Evolutionary conservation across 2,888 invertebrate species (phyloP).

Genomic region (Halictus quadricinctus): DNA sequence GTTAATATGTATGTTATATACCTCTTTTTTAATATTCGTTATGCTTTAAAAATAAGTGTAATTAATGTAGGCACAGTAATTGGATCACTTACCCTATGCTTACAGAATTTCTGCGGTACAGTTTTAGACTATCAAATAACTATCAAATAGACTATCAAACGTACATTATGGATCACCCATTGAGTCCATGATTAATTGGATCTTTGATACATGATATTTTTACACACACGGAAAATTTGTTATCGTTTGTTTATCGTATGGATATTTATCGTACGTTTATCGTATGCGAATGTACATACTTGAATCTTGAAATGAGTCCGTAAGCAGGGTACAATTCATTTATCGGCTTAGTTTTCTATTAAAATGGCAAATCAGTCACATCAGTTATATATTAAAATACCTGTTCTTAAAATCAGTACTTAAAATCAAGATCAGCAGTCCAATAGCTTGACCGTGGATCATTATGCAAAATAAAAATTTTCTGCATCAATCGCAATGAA

Average conservation of each 20-base stretch:
- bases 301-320: neutral
- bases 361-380: neutral
- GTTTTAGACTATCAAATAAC: neutral
- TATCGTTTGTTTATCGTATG: neutral
- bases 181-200: neutral
- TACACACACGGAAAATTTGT: neutral
- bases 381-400: no score
- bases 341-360: accelerated
- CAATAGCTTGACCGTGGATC: no score
- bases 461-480: no score
- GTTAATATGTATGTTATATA: no score
- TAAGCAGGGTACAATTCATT: neutral
- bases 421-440: no score
- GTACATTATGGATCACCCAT: neutral
- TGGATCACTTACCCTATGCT: neutral
- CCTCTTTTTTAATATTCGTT: no score
- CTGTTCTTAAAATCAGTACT: no score
- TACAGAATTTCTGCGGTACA: neutral
- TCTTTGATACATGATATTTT: neutral
- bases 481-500: no score
- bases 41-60: no score
- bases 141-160: neutral
- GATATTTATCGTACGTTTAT: neutral
- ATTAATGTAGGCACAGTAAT: no score
- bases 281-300: neutral